Conservation (phyloP, 2,113 vertebrate species). For the Rhodinocichla rosea region DNA sequence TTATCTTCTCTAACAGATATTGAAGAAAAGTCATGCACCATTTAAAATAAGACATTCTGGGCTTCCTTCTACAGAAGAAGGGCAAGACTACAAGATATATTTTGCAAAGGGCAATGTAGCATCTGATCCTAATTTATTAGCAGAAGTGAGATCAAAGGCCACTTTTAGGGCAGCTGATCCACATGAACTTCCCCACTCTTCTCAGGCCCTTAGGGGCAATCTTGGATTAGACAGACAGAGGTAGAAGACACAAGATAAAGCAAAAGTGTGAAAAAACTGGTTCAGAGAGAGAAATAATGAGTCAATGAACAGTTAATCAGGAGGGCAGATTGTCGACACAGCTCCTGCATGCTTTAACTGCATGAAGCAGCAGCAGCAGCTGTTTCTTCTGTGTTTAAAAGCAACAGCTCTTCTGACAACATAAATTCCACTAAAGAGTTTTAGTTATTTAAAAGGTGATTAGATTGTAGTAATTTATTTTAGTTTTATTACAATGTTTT, state of each 20-base stretch:
- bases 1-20: background rate
- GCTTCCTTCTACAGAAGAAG: background rate
- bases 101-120: background rate
- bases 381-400: background rate
- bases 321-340: background rate
- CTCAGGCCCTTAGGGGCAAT: background rate
- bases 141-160: background rate
- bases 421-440: constrained; percentile 42
- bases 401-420: background rate
- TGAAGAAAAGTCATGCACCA: background rate
- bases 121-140: background rate
- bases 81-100: background rate
- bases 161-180: background rate
- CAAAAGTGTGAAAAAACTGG: background rate
- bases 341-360: background rate
- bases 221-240: background rate
- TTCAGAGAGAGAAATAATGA: background rate
- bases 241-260: background rate
- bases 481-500: constrained; percentile 7
- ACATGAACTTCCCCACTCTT: background rate
- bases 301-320: background rate
- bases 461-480: constrained; percentile 59
- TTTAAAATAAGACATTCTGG: background rate
- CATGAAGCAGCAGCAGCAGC: background rate
- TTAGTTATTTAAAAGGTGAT: constrained; percentile 62